phyloP scores from a whole-genome alignment of 2,113 vertebrate genomes.

The Steatornis caripensis region DNA sequence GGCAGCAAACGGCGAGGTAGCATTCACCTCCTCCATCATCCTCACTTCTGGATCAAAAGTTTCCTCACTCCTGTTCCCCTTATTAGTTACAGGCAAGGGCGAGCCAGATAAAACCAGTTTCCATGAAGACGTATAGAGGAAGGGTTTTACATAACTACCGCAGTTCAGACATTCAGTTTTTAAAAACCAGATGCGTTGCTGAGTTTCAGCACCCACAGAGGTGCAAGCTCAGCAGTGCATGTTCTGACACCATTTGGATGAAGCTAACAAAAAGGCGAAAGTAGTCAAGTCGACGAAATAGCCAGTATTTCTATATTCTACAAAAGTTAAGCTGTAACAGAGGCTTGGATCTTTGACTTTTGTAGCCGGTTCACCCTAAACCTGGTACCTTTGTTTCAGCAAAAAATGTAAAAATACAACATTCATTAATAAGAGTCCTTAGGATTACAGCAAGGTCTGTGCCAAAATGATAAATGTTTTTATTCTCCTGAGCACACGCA shows the following conservation, averaged over 20 bases:
- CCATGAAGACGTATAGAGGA: not conserved
- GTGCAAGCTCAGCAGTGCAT: not conserved
- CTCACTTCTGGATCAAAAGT: not conserved
- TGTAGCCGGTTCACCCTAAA: not conserved
- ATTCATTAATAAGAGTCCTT: not conserved
- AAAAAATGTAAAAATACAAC: not conserved
- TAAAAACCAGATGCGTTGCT: not conserved
- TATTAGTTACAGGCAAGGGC: not conserved
- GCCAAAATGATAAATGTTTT: not conserved
- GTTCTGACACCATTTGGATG: not conserved
- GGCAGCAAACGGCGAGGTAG: not conserved
- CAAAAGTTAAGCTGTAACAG: not conserved
- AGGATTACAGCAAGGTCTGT: not conserved
- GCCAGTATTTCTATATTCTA: not conserved
- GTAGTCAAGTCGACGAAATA: not conserved
- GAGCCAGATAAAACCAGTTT: not conserved
- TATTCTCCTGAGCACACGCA: not conserved
- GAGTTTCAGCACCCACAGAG: not conserved
- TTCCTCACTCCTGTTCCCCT: not conserved
- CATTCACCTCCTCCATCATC: not conserved
- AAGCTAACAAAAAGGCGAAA: not conserved
- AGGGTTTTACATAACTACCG: not conserved
- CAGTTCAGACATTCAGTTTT: not conserved
- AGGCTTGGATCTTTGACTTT: not conserved
- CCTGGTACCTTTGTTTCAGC: not conserved